A percentile compares a stretch with the other conserved stretches of the same genome.
Evolutionary conservation across 2,797 vertebrate species (phyloP).

Genomic region (Microctenopoma stevenorrisi): DNA sequence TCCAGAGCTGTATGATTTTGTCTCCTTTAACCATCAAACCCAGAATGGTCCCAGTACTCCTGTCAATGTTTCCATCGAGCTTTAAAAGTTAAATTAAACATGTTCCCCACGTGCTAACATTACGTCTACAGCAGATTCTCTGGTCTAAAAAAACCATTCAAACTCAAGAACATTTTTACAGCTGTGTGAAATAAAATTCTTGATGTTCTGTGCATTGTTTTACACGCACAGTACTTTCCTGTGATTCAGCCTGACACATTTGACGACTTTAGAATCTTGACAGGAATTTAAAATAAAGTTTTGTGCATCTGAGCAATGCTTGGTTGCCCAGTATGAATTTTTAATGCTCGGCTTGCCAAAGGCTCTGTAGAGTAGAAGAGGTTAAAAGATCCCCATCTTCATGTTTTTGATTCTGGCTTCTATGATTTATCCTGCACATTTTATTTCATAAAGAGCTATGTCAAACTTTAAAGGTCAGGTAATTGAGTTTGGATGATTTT

Average conservation of each 20-base stretch:
- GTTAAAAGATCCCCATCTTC: conserved; percentile 47
- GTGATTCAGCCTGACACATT: conserved; percentile 26
- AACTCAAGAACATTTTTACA: conserved; percentile 2
- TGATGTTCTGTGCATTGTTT: conserved; percentile 9
- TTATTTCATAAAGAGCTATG: conserved; percentile 54
- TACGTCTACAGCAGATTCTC: conserved; percentile 32
- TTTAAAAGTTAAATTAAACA: conserved; percentile 48
- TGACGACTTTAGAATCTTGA: conserved; percentile 28
- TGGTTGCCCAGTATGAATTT: conserved; percentile 19
- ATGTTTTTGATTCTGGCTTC: conserved; percentile 39
- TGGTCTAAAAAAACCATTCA: conserved; percentile 31
- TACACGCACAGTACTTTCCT: background rate
- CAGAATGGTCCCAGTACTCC: conserved; percentile 13
- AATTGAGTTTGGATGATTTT: conserved; percentile 53
- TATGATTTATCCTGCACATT: conserved; percentile 28
- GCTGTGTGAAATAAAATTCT: conserved; percentile 14
- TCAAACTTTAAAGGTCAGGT: conserved; percentile 43
- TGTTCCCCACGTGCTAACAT: conserved; percentile 29
- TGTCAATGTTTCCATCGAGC: conserved; percentile 34
- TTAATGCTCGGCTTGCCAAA: conserved; percentile 36
- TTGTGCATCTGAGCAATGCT: conserved; percentile 23
- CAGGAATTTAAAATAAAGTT: conserved; percentile 46
- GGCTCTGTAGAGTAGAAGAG: conserved; percentile 31
- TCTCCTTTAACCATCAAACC: conserved; percentile 3
- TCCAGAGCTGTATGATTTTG: background rate